phyloP scores from a whole-genome alignment of 1,140 invertebrate species.

The Drosophila dunni region DNA sequence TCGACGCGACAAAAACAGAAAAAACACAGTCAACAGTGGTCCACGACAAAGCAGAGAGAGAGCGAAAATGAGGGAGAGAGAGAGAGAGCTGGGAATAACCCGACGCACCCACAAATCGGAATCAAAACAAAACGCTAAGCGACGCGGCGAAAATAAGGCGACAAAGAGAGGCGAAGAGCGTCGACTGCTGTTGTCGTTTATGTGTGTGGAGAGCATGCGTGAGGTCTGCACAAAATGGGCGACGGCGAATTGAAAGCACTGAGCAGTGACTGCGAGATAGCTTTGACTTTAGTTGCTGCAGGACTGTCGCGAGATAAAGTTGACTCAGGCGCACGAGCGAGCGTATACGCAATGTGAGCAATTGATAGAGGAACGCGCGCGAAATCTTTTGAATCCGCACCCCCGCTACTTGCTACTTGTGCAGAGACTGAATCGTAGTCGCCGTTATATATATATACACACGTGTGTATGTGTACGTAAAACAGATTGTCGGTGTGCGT shows the following conservation, averaged over 20 bases:
- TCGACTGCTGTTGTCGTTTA: background rate
- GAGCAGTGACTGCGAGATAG: constrained; percentile 36
- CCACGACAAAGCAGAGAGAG: background rate
- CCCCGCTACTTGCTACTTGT: constrained; percentile 26
- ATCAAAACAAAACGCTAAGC: constrained; percentile 78
- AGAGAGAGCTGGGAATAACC: constrained; percentile 7
- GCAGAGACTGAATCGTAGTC: constrained; percentile 16
- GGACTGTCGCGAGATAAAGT: constrained; percentile 73
- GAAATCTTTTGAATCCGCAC: constrained; percentile 55
- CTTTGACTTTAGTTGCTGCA: constrained; percentile 68
- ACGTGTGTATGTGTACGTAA: constrained; percentile 24
- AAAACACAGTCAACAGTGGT: constrained; percentile 46
- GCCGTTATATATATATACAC: constrained; percentile 12
- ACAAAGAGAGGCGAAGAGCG: constrained; percentile 20
- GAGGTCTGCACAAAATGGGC: constrained; percentile 60
- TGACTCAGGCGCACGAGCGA: constrained; percentile 46
- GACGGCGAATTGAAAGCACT: constrained; percentile 61
- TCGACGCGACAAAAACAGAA: constrained; percentile 50
- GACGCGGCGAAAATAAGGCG: constrained; percentile 11
- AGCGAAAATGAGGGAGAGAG: too few relatives aligned
- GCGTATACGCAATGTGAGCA: constrained; percentile 29
- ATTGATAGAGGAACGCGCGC: constrained; percentile 66
- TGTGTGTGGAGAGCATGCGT: constrained; percentile 51
- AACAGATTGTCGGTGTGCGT: background rate
- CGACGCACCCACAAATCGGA: constrained; percentile 53